phyloP scores from a whole-genome alignment of 2,888 invertebrate genomes.

The Leptarthrus brevirostris region DNA sequence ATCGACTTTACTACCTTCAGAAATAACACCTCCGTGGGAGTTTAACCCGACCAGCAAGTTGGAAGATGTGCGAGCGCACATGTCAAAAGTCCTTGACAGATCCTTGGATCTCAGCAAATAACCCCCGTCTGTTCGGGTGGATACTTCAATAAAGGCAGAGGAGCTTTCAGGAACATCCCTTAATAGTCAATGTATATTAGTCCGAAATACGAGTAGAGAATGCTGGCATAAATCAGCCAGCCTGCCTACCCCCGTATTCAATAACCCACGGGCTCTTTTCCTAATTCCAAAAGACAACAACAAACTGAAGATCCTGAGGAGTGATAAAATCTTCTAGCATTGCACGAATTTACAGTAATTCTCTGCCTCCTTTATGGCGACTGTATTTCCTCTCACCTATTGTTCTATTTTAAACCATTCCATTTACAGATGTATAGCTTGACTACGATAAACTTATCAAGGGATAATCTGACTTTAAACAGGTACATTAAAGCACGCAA shows the following conservation, averaged over 20 bases:
- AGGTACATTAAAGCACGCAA: slow-evolving; percentile 29
- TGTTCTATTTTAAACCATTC: neutral
- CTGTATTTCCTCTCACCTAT: neutral
- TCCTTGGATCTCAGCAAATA: slow-evolving; percentile 11
- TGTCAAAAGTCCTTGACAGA: neutral
- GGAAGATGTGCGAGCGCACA: neutral
- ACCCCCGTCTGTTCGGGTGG: neutral
- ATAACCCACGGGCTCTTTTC: slow-evolving; percentile 6
- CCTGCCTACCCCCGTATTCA: slow-evolving; percentile 11
- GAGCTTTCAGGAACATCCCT: neutral
- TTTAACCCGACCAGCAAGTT: neutral
- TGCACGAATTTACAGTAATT: slow-evolving; percentile 14
- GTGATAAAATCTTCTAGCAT: slow-evolving; percentile 39
- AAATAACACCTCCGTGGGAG: slow-evolving; percentile 10
- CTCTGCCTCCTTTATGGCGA: slow-evolving; percentile 1
- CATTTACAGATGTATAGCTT: neutral
- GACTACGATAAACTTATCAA: slow-evolving; percentile 33
- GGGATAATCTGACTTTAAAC: slow-evolving; percentile 30
- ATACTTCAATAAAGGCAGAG: neutral
- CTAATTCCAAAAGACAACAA: slow-evolving; percentile 32
- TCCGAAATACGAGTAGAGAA: neutral
- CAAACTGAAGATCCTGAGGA: neutral
- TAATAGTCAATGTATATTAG: neutral
- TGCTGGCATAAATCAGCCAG: slow-evolving; percentile 30
- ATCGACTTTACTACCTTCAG: slow-evolving; percentile 21